phyloP scores from a whole-genome alignment of 2,797 vertebrate genomes.

The Eurystomus glaucurus region DNA sequence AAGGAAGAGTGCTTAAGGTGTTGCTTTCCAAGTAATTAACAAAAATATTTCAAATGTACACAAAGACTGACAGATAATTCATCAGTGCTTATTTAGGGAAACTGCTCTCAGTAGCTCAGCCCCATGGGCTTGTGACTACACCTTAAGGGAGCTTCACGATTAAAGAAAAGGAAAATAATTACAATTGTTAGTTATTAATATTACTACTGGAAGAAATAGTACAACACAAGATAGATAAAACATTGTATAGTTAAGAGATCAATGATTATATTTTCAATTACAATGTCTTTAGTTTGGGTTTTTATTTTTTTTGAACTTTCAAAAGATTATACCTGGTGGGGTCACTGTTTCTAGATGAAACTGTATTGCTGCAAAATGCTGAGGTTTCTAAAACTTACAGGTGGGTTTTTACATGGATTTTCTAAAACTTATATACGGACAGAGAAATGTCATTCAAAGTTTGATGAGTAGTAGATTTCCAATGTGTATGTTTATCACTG shows the following conservation, averaged over 20 bases:
- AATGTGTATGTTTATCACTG: background rate
- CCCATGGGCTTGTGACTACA: background rate
- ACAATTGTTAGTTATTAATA: background rate
- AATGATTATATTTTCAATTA: rapidly evolving
- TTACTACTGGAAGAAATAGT: background rate
- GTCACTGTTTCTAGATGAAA: background rate
- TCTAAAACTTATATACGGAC: background rate
- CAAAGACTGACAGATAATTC: constrained; percentile 6
- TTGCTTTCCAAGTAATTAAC: constrained; percentile 64
- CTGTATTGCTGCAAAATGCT: background rate
- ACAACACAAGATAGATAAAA: background rate
- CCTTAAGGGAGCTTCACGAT: background rate
- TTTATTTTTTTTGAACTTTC: background rate
- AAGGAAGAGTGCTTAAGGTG: constrained; percentile 39
- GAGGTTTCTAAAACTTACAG: background rate
- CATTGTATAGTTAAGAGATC: background rate
- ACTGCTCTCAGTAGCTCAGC: background rate
- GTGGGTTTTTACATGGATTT: background rate
- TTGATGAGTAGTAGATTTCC: background rate
- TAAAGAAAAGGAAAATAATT: constrained; percentile 40
- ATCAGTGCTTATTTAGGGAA: constrained; percentile 25
- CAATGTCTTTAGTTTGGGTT: background rate
- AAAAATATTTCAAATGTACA: constrained; percentile 19
- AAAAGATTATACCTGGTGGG: background rate
- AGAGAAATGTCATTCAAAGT: background rate